Base-by-base conservation (phyloP, 2,888 invertebrate genomes). In the Mythimna lalbum region DNA sequence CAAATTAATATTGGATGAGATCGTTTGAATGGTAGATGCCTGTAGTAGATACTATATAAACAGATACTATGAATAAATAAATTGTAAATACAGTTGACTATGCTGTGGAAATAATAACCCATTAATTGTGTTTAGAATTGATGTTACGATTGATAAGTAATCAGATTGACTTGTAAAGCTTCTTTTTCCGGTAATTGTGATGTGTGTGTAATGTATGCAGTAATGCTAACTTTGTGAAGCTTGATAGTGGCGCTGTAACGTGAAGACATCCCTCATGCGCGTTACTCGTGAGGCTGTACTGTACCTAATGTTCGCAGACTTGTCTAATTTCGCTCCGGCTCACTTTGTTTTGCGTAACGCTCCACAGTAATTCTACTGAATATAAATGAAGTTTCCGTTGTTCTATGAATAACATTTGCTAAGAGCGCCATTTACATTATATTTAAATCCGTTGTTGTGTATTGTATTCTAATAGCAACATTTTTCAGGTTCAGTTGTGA, bases 401-500 rank as follows among this genome's bases (percentile, higher is more conserved):
- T 91, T 92, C 93, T 90, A 93, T 93, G 93, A 93, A 94, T 94
- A 94, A 93, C 90, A 93, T 93, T 93, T 91, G 82, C 90, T 90
- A 89, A 90, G 89, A 92, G 87, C 85, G 75, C 88, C 89, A 93
- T 93, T 93, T 93, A 90, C 91, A 93, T 93, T 84, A 91, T 89
- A 86, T 90, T 89, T 87, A 84, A 84, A 85, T 84, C 82, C 81
- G 86, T 86, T 87, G 81, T 82, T 86, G 79, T 89, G 83, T 88
- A 89, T 88, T 88, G 86, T 87, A 82, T 85, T 83, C 83, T 85
- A 87, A 87, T 86, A 82, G 66, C 72, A 63, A 68, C 70, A 80
- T 82, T 87, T 86, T 87, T 83, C 76, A 78, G 69, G 74, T 75
- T 78, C 49, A 57, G 66, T 66, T 67, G 21, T 49, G 17, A 64